Base-by-base conservation (phyloP, 2,888 invertebrate genomes). In the Drosophila infuscata region DNA sequence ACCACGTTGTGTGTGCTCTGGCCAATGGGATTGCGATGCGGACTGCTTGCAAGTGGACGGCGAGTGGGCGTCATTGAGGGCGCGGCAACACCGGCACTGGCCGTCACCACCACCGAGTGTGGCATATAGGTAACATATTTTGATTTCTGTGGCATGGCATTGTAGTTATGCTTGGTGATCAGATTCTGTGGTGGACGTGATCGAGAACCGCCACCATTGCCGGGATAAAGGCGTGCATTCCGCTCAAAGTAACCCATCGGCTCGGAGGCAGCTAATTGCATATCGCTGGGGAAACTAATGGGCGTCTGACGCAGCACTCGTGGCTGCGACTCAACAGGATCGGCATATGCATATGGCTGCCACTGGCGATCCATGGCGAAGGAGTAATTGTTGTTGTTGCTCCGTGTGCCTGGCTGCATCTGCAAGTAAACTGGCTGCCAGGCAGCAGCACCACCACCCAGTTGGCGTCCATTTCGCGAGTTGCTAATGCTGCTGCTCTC, bases 91-190 rank as follows among this genome's bases (percentile, higher is more conserved):
- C 86, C 91, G 2, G 90, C 89, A 38, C 86, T 88, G 43, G 91
- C 88, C 1, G 82, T 87, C 0, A 88, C 91, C 35, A 88, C 89
- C 48, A 88, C 83, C 0, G 87, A 88, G 54, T 91, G 91, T 1
- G 91, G 89, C 77, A 82, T 73, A 36, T 89, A 89, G 29, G 74
- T 82, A 4, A 88, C 87, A 49, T 64, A 88, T 15, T 88, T 88
- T 0, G 91, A 65, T 49, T 88, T 84, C 25, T 79, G 66, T 0
- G 82, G 82, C 51, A 81, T 30, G 32, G 64, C 35, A 32, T 90
- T 82, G 71, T 83, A 91, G 69, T 82, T 91, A 52, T 91, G 81
- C 54, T 92, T 91, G 25, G 91, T 91, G 4, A 91, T 88, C 29
- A 91, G 67, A 58, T 91, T 91, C 59, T 86, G 81, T 0, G 78